These are phyloP conservation scores for Pogoniulus pusillus DNA, from an alignment of 2,797 vertebrate species.

Conservation along the genomic window DNA sequence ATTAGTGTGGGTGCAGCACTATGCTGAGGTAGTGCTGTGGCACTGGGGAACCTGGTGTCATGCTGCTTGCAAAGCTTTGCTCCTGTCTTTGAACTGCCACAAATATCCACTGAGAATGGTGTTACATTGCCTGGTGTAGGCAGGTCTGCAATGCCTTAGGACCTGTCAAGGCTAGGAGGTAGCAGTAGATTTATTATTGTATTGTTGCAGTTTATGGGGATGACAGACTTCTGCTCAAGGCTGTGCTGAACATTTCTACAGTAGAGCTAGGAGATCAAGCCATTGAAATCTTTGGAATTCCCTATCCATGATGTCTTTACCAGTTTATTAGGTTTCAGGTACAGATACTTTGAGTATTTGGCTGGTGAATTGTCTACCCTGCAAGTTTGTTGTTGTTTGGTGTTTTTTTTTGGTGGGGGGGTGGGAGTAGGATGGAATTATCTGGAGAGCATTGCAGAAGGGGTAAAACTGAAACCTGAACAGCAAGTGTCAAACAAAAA, in stretches of 20 bases:
- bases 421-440: not conserved
- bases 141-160: not conserved
- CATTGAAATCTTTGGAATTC: not conserved
- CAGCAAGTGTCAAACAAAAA: not conserved
- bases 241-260: not conserved
- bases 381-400: not conserved
- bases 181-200: not conserved
- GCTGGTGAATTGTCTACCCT: not conserved
- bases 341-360: not conserved
- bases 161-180: not conserved
- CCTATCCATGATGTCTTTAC: not conserved
- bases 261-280: not conserved
- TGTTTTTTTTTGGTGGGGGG: not conserved
- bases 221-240: not conserved
- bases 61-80: rapidly evolving
- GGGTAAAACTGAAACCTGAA: not conserved
- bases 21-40: not conserved
- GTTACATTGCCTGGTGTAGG: not conserved
- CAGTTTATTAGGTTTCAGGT: not conserved
- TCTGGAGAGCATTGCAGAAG: not conserved
- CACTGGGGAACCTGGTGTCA: rapidly evolving
- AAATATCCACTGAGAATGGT: not conserved
- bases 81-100: not conserved
- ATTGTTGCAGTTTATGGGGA: not conserved
- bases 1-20: not conserved